phyloP scores from a whole-genome alignment of 2,113 vertebrate genomes.

The Elanus axillaris region DNA sequence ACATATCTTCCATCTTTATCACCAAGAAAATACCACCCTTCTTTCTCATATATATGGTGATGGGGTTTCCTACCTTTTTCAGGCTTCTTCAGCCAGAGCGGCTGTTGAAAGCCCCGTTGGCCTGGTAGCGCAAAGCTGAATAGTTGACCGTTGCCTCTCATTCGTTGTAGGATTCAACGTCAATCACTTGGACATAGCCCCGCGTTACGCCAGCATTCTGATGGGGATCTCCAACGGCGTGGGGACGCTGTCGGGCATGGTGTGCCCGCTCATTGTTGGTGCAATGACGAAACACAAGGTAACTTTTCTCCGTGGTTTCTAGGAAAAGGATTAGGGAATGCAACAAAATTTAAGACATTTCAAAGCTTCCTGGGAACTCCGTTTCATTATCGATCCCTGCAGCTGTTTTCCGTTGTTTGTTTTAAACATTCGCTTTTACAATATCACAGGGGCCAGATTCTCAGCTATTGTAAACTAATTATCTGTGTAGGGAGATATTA shows the following conservation, averaged over 20 bases:
- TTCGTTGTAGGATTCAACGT: conserved; percentile 90
- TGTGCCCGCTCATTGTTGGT: conserved; percentile 94
- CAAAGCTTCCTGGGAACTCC: not conserved
- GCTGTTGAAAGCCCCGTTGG: not conserved
- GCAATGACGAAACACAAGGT: conserved; percentile 97
- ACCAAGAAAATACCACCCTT: not conserved
- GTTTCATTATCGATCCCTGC: not conserved
- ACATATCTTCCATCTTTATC: not conserved
- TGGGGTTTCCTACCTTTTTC: not conserved
- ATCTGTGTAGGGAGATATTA: not conserved
- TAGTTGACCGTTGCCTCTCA: not conserved
- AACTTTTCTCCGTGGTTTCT: not conserved
- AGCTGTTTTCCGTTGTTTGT: not conserved
- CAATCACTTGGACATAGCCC: conserved; percentile 96
- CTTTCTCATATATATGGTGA: not conserved
- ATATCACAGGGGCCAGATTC: not conserved
- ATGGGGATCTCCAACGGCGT: conserved; percentile 98
- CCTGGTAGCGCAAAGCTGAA: not conserved
- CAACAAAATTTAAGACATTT: not conserved
- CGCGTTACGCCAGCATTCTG: conserved; percentile 95
- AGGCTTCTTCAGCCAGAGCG: not conserved
- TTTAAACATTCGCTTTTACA: not conserved
- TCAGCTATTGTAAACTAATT: not conserved
- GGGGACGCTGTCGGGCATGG: conserved; percentile 95
- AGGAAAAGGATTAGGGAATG: not conserved